Evolutionary conservation across 2,888 invertebrate species (phyloP).

Genomic region (Drosophila barbarae): DNA sequence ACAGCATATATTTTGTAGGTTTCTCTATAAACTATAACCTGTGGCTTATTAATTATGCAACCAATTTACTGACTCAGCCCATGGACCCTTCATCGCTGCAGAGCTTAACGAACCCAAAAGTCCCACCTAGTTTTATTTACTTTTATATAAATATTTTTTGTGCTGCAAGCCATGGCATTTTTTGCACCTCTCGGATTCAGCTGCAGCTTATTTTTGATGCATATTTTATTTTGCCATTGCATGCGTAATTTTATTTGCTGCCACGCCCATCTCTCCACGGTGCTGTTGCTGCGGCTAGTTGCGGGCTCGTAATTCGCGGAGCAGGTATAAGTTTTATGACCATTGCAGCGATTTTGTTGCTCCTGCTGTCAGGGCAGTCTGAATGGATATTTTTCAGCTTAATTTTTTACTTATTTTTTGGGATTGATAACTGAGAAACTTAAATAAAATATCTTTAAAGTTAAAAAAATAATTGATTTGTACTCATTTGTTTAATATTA

Average conservation of each 20-base stretch:
- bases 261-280: conserved; percentile 28
- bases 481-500: too few species aligned
- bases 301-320: conserved; percentile 47
- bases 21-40: neutral
- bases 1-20: neutral
- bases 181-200: conserved; percentile 54
- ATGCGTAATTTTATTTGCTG: conserved; percentile 70
- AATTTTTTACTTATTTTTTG: too few species aligned
- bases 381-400: conserved; percentile 6
- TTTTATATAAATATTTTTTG: conserved; percentile 29
- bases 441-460: neutral
- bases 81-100: conserved; percentile 7
- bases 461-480: neutral
- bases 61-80: neutral
- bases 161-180: conserved; percentile 36
- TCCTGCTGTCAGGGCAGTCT: conserved; percentile 20
- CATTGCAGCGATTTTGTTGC: conserved; percentile 43
- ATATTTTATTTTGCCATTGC: conserved; percentile 71
- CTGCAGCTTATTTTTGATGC: conserved; percentile 71
- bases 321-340: conserved; percentile 61
- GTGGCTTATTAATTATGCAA: neutral
- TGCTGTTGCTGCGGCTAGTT: conserved; percentile 38
- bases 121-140: conserved; percentile 24
- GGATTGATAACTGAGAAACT: too few species aligned
- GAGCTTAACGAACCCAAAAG: conserved; percentile 38